A percentile compares a stretch with the other conserved stretches of the same genome.
Conservation (phyloP, 2,113 vertebrate species). For the Larimichthys crocea region DNA sequence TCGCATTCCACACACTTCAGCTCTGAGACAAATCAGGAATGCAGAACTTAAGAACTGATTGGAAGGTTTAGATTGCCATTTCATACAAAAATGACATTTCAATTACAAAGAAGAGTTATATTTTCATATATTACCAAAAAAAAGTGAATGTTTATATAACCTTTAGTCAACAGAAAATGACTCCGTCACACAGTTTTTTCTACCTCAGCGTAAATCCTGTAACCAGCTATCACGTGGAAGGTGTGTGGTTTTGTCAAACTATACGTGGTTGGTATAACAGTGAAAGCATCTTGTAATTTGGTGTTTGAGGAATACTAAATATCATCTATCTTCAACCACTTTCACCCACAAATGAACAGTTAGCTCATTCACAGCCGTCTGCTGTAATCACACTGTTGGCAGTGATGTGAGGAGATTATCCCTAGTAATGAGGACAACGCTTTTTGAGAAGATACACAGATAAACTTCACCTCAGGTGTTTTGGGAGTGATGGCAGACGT, state of each 20-base stretch:
- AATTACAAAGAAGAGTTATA: neutral
- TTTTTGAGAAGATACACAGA: neutral
- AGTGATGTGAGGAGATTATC: neutral
- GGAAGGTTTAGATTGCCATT: too few species aligned
- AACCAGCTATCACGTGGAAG: neutral
- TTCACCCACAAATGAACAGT: constrained; percentile 1
- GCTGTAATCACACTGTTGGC: neutral
- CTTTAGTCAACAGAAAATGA: neutral
- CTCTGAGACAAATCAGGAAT: neutral
- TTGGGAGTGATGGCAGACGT: neutral
- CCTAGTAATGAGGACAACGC: neutral
- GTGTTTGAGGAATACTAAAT: neutral
- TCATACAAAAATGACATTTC: too few species aligned
- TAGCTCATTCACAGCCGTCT: neutral
- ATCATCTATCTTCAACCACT: neutral
- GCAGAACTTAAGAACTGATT: neutral
- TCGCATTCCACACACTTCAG: neutral
- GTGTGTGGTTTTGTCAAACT: neutral
- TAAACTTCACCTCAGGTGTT: neutral
- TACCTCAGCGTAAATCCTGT: neutral
- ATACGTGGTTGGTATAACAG: neutral
- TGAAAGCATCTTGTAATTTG: neutral
- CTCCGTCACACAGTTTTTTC: neutral
- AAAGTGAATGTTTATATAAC: neutral
- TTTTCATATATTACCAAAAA: neutral